phyloP scores from a whole-genome alignment of 2,797 vertebrate genomes.

The Ctenopoma kingsleyae region DNA sequence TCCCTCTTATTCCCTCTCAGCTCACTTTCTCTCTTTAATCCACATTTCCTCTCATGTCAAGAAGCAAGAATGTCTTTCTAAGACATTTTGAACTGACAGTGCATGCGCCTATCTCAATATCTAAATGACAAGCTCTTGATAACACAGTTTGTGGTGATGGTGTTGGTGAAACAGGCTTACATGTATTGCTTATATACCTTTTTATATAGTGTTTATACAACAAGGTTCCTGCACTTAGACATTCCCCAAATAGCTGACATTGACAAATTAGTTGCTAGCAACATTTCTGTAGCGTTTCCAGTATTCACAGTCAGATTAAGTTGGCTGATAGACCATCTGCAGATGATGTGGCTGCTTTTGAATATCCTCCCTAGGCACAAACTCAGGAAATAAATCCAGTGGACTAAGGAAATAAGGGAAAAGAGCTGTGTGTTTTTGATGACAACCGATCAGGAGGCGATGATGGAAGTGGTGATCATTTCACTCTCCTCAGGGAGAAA shows the following conservation, averaged over 20 bases:
- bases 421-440: constrained; percentile 30
- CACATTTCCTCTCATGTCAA: constrained; percentile 30
- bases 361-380: constrained; percentile 18
- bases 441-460: constrained; percentile 37
- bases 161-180: neutral
- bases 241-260: neutral
- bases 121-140: constrained; percentile 14
- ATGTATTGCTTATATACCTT: neutral
- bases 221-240: neutral
- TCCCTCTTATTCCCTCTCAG: constrained; percentile 24
- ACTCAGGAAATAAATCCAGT: constrained; percentile 14
- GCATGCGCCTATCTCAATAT: neutral
- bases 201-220: neutral
- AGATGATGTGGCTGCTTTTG: constrained; percentile 12
- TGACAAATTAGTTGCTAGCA: neutral
- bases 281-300: neutral
- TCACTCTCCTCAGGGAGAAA: constrained; percentile 33
- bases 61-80: constrained; percentile 19
- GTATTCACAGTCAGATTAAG: neutral
- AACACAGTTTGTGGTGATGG: constrained; percentile 1
- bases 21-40: constrained; percentile 22
- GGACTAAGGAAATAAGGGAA: constrained; percentile 18
- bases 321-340: constrained; percentile 8
- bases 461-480: constrained; percentile 41
- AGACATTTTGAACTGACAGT: constrained; percentile 1